Conservation (phyloP, 1,140 invertebrate genomes). For the Tetraneura akinire region DNA sequence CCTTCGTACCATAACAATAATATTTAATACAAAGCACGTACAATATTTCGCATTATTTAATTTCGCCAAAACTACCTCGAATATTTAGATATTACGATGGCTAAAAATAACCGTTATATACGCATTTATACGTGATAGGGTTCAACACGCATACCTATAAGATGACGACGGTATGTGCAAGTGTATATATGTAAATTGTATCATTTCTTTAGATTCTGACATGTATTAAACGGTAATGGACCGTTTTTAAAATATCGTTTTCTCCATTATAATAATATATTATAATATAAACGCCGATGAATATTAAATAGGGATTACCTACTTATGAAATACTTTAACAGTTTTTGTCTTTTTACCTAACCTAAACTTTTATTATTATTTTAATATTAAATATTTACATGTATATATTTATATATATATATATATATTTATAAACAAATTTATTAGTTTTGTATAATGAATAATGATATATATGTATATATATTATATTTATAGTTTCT, state of each 20-base stretch:
- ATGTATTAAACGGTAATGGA: constrained; percentile 15
- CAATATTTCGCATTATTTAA: constrained; percentile 6
- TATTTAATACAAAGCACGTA: not conserved
- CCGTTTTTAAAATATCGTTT: not conserved
- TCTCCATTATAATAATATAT: not conserved
- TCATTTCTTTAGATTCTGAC: constrained; percentile 7
- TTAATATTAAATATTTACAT: too few relatives aligned
- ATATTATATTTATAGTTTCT: too few relatives aligned
- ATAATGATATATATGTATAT: too few relatives aligned
- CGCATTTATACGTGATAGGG: not conserved
- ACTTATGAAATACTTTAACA: too few relatives aligned
- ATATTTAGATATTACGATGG: constrained; percentile 9
- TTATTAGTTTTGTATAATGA: too few relatives aligned
- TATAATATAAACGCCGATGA: not conserved
- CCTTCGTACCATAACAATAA: not conserved
- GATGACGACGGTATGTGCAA: not conserved
- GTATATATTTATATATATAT: too few relatives aligned
- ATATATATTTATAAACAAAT: too few relatives aligned
- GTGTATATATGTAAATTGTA: not conserved
- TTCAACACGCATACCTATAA: not conserved
- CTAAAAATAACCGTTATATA: constrained; percentile 16
- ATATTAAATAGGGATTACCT: too few relatives aligned
- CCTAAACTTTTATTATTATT: too few relatives aligned
- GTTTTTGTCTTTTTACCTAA: too few relatives aligned
- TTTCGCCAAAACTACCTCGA: not conserved